These are phyloP conservation scores for Paracanthobrama guichenoti DNA, from an alignment of 2,113 vertebrate genomes.

Conservation along the genomic window DNA sequence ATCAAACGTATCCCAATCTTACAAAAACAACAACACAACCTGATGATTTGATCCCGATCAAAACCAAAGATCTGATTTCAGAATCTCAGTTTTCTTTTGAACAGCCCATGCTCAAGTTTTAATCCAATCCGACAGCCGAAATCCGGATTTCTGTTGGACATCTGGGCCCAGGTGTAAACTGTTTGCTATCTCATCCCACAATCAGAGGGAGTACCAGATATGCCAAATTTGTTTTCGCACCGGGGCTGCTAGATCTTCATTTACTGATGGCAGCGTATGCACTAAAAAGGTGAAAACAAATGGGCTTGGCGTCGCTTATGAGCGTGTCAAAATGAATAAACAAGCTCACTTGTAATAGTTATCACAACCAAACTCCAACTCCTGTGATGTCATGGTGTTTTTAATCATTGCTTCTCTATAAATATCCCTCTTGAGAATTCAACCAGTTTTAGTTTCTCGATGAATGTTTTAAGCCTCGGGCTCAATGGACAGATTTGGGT, in stretches of 20 bases:
- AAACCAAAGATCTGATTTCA: too few relatives aligned
- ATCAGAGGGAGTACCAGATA: background rate
- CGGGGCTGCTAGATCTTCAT: background rate
- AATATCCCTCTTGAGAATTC: background rate
- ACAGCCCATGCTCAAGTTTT: too few relatives aligned
- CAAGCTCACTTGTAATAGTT: background rate
- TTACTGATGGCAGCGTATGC: background rate
- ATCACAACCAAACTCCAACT: background rate
- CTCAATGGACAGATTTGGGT: conserved; percentile 31
- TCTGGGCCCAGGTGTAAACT: too few relatives aligned
- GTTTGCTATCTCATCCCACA: background rate
- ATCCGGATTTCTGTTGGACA: too few relatives aligned
- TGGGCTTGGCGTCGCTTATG: background rate
- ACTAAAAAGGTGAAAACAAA: background rate
- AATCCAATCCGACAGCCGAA: too few relatives aligned
- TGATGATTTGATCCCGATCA: too few relatives aligned
- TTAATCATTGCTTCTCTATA: conserved; percentile 20
- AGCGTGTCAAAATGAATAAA: background rate
- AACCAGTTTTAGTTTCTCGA: conserved; percentile 27
- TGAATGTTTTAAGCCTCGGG: conserved; percentile 21
- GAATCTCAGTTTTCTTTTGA: too few relatives aligned
- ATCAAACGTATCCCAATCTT: too few relatives aligned
- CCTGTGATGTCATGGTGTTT: background rate
- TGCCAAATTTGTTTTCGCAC: background rate
- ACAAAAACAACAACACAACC: too few relatives aligned